Evolutionary conservation across 2,113 vertebrate species (phyloP).

Genomic region (Rhea americana): DNA sequence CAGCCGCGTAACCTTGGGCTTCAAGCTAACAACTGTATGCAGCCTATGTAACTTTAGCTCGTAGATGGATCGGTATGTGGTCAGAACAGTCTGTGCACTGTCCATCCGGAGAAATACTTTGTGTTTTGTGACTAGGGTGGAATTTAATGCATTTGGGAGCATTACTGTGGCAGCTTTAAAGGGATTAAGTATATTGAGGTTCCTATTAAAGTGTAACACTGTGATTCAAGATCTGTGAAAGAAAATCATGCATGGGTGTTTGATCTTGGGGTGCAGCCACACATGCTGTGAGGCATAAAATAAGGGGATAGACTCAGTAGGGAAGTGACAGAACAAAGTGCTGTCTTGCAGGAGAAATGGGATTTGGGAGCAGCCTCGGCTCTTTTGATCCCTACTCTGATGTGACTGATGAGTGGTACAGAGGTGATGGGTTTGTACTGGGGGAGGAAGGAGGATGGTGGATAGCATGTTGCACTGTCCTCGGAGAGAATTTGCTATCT

Average conservation of each 20-base stretch:
- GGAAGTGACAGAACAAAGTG: conserved; percentile 75
- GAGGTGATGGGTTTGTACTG: conserved; percentile 57
- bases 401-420: conserved; percentile 42
- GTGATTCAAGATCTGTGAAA: conserved; percentile 72
- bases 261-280: conserved; percentile 72
- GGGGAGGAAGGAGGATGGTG: conserved; percentile 40
- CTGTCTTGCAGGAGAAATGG: conserved; percentile 71
- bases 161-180: conserved; percentile 62
- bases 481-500: conserved; percentile 25
- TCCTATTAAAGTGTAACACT: conserved; percentile 69
- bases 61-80: conserved; percentile 12
- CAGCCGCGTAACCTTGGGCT: neutral
- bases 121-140: conserved; percentile 39
- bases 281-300: conserved; percentile 71
- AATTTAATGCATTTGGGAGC: conserved; percentile 65
- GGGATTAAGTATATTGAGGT: conserved; percentile 65
- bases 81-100: conserved; percentile 18
- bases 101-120: conserved; percentile 43
- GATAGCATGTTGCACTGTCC: conserved; percentile 21
- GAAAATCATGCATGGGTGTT: conserved; percentile 70
- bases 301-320: conserved; percentile 67
- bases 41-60: conserved; percentile 1
- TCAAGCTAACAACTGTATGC: neutral
- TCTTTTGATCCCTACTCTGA: conserved; percentile 70
- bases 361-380: conserved; percentile 61